phyloP scores from a whole-genome alignment of 1,140 invertebrate genomes.

The Drosophila kepulauana region DNA sequence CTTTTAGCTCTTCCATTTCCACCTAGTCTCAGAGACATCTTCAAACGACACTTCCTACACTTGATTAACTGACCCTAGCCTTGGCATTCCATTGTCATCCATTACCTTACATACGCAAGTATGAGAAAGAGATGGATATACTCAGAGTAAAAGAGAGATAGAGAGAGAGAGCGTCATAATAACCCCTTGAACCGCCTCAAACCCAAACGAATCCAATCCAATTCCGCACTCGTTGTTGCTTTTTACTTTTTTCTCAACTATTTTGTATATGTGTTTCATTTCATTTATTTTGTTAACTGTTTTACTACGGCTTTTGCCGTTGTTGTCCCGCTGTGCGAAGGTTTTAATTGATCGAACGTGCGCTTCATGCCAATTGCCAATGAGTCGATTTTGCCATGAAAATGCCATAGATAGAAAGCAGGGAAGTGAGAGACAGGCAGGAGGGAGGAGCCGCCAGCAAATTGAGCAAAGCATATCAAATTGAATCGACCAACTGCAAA shows the following conservation, averaged over 20 bases:
- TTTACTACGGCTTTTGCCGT: constrained; percentile 2
- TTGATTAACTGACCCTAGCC: constrained; percentile 34
- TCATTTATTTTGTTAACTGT: constrained; percentile 17
- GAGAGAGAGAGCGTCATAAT: neutral
- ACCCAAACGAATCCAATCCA: constrained; percentile 44
- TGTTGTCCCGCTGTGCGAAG: constrained; percentile 59
- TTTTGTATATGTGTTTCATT: constrained; percentile 16
- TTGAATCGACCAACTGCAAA: constrained; percentile 22
- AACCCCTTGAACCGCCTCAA: constrained; percentile 45
- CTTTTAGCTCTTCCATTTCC: constrained; percentile 1
- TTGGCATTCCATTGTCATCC: constrained; percentile 43
- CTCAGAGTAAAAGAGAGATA: neutral
- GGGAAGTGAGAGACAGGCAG: neutral
- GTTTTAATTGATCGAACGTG: constrained; percentile 80
- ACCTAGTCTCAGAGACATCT: neutral
- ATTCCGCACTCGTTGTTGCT: constrained; percentile 42
- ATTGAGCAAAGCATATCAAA: constrained; percentile 32
- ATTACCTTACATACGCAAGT: constrained; percentile 23
- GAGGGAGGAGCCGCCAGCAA: constrained; percentile 5
- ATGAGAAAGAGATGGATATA: neutral
- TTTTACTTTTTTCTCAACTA: constrained; percentile 16
- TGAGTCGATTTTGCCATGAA: constrained; percentile 46
- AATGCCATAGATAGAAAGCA: constrained; percentile 56
- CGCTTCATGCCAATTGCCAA: constrained; percentile 64
- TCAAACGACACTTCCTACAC: constrained; percentile 21